These are phyloP conservation scores for Porites evermanni DNA, from an alignment of 92 coral and sea anemone genomes.

Conservation along the genomic window DNA sequence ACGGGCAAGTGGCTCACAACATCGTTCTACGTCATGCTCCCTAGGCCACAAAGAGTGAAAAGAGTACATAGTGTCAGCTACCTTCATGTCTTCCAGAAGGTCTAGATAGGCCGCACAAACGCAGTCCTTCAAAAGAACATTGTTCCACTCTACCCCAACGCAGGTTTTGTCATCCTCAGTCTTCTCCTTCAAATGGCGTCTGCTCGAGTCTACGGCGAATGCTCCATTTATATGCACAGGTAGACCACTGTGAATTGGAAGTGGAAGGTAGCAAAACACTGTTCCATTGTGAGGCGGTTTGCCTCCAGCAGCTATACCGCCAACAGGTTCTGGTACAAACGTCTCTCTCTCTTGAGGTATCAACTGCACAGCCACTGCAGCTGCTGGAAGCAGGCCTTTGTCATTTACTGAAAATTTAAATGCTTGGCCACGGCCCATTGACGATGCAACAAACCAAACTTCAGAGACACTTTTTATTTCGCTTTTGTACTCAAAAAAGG, in stretches of 20 bases:
- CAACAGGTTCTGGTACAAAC: conserved; percentile 35
- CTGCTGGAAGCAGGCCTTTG: conserved; percentile 72
- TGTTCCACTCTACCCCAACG: conserved; percentile 69
- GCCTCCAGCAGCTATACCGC: neutral
- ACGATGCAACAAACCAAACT: conserved; percentile 79
- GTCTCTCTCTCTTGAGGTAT: neutral
- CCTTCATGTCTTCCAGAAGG: conserved; percentile 52
- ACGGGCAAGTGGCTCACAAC: conserved; percentile 7
- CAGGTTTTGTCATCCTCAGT: conserved; percentile 72
- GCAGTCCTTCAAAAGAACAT: conserved; percentile 48
- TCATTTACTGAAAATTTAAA: conserved; percentile 51
- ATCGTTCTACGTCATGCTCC: neutral
- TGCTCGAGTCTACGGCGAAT: conserved; percentile 74
- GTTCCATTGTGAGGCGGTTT: conserved; percentile 32
- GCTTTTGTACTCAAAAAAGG: neutral
- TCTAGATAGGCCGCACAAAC: conserved; percentile 40
- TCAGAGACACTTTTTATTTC: neutral
- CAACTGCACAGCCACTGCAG: conserved; percentile 79
- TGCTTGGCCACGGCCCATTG: conserved; percentile 73
- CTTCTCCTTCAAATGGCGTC: conserved; percentile 72
- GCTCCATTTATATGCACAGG: conserved; percentile 83
- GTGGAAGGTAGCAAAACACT: conserved; percentile 88
- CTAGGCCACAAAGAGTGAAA: conserved; percentile 57
- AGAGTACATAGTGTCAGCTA: conserved; percentile 57
- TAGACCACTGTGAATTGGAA: conserved; percentile 85